phyloP scores from a whole-genome alignment of 2,113 vertebrate species.

The Colistium nudipinnis region DNA sequence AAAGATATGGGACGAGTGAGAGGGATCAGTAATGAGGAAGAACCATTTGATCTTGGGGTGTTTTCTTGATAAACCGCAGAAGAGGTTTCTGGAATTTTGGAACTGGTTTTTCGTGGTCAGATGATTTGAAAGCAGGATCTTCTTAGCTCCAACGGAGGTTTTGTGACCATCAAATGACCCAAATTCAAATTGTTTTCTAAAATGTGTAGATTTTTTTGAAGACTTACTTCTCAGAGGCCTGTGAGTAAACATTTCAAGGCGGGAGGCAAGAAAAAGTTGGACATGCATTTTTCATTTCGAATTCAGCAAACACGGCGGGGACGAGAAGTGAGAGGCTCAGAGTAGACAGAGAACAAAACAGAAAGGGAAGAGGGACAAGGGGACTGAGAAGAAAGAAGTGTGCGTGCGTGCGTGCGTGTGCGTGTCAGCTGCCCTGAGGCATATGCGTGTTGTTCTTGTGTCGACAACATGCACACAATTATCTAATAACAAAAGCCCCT shows the following conservation, averaged over 20 bases:
- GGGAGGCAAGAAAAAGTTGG: constrained; percentile 7
- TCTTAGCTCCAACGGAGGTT: too few relatives aligned
- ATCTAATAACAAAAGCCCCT: constrained; percentile 48
- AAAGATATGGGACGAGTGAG: constrained; percentile 37
- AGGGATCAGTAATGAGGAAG: constrained; percentile 27
- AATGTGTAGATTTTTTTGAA: too few relatives aligned
- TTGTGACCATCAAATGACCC: too few relatives aligned
- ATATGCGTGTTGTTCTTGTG: constrained; percentile 21
- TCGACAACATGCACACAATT: constrained; percentile 49
- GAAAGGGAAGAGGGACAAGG: not conserved
- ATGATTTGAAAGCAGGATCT: too few relatives aligned
- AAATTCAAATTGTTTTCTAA: too few relatives aligned
- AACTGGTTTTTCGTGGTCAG: too few relatives aligned
- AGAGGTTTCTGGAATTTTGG: too few relatives aligned
- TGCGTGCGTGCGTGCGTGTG: too few relatives aligned
- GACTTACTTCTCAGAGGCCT: too few relatives aligned
- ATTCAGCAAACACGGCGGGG: constrained; percentile 10
- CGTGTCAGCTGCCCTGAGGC: constrained; percentile 43
- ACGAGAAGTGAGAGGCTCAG: not conserved
- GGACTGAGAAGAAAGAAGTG: not conserved
- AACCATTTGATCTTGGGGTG: constrained; percentile 13
- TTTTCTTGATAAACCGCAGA: constrained; percentile 22
- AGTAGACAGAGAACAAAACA: not conserved
- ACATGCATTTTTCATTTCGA: constrained; percentile 45
- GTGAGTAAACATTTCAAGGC: constrained; percentile 17